phyloP scores from a whole-genome alignment of 2,113 vertebrate species.

The Arenaria interpres region DNA sequence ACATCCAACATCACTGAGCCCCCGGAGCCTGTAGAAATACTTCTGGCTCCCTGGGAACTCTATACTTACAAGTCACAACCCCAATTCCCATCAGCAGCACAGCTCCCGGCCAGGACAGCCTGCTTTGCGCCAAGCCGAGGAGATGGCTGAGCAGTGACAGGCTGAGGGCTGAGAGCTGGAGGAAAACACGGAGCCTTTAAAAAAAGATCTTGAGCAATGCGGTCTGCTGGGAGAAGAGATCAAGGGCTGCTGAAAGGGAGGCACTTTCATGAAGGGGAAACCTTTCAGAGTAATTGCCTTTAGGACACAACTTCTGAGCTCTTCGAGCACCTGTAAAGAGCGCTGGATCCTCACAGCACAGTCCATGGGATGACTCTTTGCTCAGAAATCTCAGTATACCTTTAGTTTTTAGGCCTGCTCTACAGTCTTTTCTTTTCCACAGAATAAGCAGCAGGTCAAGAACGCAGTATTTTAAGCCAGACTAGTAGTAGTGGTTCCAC shows the following conservation, averaged over 20 bases:
- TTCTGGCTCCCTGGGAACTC: background rate
- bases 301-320: background rate
- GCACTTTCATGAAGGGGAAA: background rate
- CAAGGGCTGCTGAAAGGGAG: background rate
- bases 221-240: background rate
- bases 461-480: background rate
- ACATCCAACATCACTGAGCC: background rate
- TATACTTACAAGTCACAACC: background rate
- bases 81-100: background rate
- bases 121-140: background rate
- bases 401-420: background rate
- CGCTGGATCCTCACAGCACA: background rate
- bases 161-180: background rate
- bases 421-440: background rate
- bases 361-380: background rate
- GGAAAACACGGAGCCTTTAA: background rate
- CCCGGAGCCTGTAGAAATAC: background rate
- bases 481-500: background rate
- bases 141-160: background rate
- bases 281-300: background rate
- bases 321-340: background rate
- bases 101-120: background rate
- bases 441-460: background rate
- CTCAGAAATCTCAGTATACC: background rate
- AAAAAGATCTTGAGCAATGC: background rate